These are phyloP conservation scores for Dorcus hopei DNA, from an alignment of 2,888 invertebrate genomes.

Conservation along the genomic window DNA sequence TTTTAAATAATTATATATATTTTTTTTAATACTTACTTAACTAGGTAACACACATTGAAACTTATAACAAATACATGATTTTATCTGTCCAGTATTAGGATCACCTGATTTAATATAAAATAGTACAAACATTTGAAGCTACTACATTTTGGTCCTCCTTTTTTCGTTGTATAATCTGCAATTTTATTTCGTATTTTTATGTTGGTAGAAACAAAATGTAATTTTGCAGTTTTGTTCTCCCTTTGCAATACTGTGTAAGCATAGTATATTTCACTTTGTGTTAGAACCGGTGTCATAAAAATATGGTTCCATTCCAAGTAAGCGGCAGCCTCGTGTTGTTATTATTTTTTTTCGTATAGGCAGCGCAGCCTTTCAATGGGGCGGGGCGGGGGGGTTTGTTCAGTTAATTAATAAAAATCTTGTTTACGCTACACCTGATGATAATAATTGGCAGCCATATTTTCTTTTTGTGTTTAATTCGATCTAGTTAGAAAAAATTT, in stretches of 20 bases:
- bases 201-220: neutral
- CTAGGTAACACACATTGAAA: neutral
- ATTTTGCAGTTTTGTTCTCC: slow-evolving; percentile 13
- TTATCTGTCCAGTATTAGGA: too few relatives aligned
- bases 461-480: slow-evolving; percentile 21
- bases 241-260: slow-evolving; percentile 35
- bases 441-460: slow-evolving; percentile 19
- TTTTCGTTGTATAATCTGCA: neutral
- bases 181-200: neutral
- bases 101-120: too few relatives aligned
- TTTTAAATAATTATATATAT: too few relatives aligned
- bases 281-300: slow-evolving; percentile 4
- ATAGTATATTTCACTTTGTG: slow-evolving; percentile 36
- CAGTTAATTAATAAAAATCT: neutral
- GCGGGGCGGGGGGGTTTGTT: neutral
- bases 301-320: slow-evolving; percentile 25
- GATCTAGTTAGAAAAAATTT: slow-evolving; percentile 28
- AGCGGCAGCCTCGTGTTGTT: slow-evolving; percentile 36
- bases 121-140: too few relatives aligned
- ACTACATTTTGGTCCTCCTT: too few relatives aligned
- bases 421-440: neutral
- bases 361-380: slow-evolving; percentile 26
- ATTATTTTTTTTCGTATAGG: slow-evolving; percentile 26
- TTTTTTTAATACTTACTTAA: neutral
- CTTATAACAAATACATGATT: too few relatives aligned